Conservation (phyloP, 2,888 invertebrate genomes). For the Pogonocherus hispidulus region DNA sequence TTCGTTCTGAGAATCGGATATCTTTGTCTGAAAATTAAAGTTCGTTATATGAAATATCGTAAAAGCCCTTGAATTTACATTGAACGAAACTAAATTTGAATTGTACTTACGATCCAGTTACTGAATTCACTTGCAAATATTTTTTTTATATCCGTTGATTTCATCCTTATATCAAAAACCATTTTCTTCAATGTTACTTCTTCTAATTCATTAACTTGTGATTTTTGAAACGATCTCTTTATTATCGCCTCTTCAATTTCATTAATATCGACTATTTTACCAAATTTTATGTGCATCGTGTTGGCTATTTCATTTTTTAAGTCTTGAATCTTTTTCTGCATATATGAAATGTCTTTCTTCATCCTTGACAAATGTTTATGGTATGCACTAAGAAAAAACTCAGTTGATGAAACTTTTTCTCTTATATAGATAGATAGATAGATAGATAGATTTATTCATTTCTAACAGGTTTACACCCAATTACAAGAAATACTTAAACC, state of each 20-base stretch:
- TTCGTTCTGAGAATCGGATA: conserved; percentile 63
- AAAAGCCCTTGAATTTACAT: no score
- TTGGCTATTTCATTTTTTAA: conserved; percentile 72
- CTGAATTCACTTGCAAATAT: conserved; percentile 68
- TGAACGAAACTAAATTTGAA: no score
- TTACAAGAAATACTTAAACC: no score
- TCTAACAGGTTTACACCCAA: no score
- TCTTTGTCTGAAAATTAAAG: conserved; percentile 61
- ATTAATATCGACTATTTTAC: conserved; percentile 70
- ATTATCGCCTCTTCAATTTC: conserved; percentile 72
- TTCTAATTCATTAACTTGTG: conserved; percentile 72
- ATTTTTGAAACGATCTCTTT: conserved; percentile 69
- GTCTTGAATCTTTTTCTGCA: conserved; percentile 73
- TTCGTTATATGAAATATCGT: no score
- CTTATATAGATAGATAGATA: no score
- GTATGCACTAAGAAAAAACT: conserved; percentile 72
- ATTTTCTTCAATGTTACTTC: conserved; percentile 72
- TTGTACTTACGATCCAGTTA: conserved; percentile 62
- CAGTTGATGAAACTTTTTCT: no score
- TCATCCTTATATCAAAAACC: conserved; percentile 71
- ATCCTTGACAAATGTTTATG: conserved; percentile 79
- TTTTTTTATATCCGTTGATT: conserved; percentile 68
- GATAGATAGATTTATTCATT: no score
- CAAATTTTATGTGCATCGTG: conserved; percentile 73
- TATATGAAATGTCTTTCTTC: conserved; percentile 78